Evolutionary conservation across 2,888 invertebrate species (phyloP).

Genomic region (Harpagoxenus sublaevis): DNA sequence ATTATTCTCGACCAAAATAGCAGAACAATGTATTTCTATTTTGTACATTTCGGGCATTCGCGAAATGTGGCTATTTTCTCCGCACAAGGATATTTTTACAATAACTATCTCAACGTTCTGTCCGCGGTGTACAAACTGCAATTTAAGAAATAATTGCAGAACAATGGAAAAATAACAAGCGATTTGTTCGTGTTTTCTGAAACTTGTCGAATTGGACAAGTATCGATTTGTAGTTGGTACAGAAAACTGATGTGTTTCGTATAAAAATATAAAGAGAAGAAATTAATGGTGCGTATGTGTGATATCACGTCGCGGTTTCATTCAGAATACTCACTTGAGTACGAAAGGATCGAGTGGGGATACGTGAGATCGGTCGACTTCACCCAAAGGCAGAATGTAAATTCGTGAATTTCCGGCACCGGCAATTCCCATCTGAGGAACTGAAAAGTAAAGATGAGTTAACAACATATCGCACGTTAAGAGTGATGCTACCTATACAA

Average conservation of each 20-base stretch:
- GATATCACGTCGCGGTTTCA: neutral
- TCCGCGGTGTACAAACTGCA: neutral
- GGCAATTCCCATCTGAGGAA: slow-evolving; percentile 87
- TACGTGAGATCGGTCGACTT: slow-evolving; percentile 87
- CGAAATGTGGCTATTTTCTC: neutral
- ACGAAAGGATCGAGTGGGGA: slow-evolving; percentile 87
- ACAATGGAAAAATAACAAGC: neutral
- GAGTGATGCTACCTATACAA: neutral
- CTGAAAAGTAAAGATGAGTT: slow-evolving; percentile 79
- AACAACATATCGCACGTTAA: slow-evolving; percentile 1
- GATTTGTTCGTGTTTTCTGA: neutral
- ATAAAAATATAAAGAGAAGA: neutral
- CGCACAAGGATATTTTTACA: neutral
- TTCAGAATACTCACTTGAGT: slow-evolving; percentile 86
- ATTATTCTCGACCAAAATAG: neutral
- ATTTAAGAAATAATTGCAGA: neutral
- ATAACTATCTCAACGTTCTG: neutral
- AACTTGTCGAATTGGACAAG: neutral
- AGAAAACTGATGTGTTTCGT: neutral
- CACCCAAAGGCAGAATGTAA: slow-evolving; percentile 88
- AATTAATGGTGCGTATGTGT: neutral
- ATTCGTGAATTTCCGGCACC: slow-evolving; percentile 87
- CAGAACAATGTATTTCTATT: neutral
- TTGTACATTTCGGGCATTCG: neutral
- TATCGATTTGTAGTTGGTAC: neutral